Base-by-base conservation (phyloP, 2,888 invertebrate species). In the Pachymerium ferrugineum region DNA sequence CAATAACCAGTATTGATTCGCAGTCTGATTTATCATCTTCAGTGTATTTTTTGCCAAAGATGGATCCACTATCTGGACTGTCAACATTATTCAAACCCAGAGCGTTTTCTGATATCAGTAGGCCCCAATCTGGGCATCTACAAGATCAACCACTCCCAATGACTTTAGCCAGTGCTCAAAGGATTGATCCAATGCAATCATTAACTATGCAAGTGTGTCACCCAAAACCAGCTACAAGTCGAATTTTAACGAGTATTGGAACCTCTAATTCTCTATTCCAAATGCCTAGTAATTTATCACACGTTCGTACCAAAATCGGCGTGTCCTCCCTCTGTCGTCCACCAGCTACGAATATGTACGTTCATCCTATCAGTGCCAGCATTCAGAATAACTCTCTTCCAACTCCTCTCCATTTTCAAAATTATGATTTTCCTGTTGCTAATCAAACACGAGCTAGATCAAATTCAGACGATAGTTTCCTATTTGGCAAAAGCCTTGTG, bases 241-340 rank as follows among this genome's bases (percentile, higher is more conserved):
- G 74, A 22, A 71, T 74, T 22, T 54, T 71, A 19, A 71, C 74
- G 38, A 74, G 74, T 31, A 22, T 71, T 30, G 74, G 74, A 19
- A 33, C 67, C 3, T 25, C 29, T n/a, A 67, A 62, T 30, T 67
- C 73, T 22, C n/a, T 73, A 4, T 12, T 73, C 6, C 67, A 31
- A n/a, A 62, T 31, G 12, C 73, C 67, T 25, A 33, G 14, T 28
- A 72, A 73, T 33, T 68, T 73, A 35, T 25, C 73, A 30, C 73
- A 73, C 19, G 29, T 33, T 19, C 71, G 71, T 30, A 70, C 76
- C 14, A 76, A 73, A 73, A 76, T 76, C 16, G 76, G 74, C 8
- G 73, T 76, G 22, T 76, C 76, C 3, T 76, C 76, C 16, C 62
- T 76, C n/a, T 73, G 73, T 12, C 33, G 76, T 16, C 62, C 71